Evolutionary conservation across 1,140 invertebrate genomes (phyloP).

Genomic region (Elymnias hypermnestra): DNA sequence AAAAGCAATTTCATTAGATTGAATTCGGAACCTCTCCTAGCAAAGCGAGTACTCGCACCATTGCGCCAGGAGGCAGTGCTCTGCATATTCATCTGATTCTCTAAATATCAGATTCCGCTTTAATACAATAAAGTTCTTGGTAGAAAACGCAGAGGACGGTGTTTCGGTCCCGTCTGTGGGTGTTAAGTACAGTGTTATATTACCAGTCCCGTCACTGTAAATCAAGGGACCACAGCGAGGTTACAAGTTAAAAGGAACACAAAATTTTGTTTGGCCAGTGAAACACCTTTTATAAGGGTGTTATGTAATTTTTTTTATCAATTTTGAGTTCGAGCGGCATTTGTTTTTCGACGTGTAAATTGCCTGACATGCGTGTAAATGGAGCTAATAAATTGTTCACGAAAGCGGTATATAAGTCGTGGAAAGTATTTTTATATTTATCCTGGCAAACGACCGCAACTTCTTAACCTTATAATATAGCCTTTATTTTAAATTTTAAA

Average conservation of each 20-base stretch:
- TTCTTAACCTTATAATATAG: too few species aligned
- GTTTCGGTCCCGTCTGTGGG: conserved; percentile 5
- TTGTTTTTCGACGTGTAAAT: conserved; percentile 2
- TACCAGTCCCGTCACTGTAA: conserved; percentile 14
- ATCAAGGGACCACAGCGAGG: conserved; percentile 16
- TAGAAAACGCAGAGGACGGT: neutral
- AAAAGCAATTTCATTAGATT: too few species aligned
- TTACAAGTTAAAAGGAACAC: conserved; percentile 1
- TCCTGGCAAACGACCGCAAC: too few species aligned
- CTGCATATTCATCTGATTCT: too few species aligned
- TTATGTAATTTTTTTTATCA: neutral
- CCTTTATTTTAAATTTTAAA: too few species aligned
- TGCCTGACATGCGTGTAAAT: conserved; percentile 1
- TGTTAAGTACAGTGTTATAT: conserved; percentile 21
- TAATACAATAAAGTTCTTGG: neutral
- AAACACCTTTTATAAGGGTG: neutral
- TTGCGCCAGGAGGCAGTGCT: too few species aligned
- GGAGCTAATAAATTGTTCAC: conserved; percentile 3
- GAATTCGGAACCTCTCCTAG: too few species aligned
- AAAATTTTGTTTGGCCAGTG: conserved; percentile 1
- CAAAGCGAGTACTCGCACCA: too few species aligned
- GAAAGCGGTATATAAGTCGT: neutral
- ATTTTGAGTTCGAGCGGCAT: neutral
- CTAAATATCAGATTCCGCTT: neutral
- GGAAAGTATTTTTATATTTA: neutral